Base-by-base conservation (phyloP, 1,140 invertebrate genomes). In the Ostrea denselamellosa region DNA sequence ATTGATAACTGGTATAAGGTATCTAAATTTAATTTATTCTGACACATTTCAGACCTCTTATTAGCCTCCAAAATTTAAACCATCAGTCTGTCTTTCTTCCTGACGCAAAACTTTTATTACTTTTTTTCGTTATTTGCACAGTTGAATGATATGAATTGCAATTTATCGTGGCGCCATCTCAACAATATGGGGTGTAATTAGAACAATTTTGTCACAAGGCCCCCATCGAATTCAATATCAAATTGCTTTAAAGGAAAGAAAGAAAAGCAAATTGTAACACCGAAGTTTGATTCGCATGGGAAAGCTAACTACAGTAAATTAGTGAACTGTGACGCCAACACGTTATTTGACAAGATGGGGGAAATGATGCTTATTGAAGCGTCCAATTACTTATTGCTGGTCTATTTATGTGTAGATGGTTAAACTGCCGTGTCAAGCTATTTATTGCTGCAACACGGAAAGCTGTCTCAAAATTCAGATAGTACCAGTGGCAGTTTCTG, bases 321-420 rank as follows among this genome's bases (percentile, higher is more conserved):
- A 77, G 68, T 77, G 68, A 34, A 25, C 68, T 77, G 68, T 77
- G 68, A 77, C 68, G 68, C 14, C 56, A 77, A 77, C 25, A 77
- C 22, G 68, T 77, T 77, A 77, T 77, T 77, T 77, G 68, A 77
- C 68, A 77, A 77, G 68, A 77, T 77, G 68, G 68, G 68, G 68
- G 68, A 77, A 77, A 77, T 77, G 68, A 77, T 77, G 68, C 68
- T 77, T 77, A 77, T 77, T 77, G 68, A 77, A 77, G 68, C 68
- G 68, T 77, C 68, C 68, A 77, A 77, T 77, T 77, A 77, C 68
- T 77, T 77, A 77, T 34, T 77, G 68, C 28, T 25, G 68, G 68
- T 8, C 28, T 62, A 77, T 34, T 77, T 77, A 5, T 44, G 68
- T 77, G 68, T 77, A 77, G 68, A 77, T 77, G 68, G 68, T 77